phyloP scores from a whole-genome alignment of 2,113 vertebrate species.

The Sinocyclocheilus maitianheensis region DNA sequence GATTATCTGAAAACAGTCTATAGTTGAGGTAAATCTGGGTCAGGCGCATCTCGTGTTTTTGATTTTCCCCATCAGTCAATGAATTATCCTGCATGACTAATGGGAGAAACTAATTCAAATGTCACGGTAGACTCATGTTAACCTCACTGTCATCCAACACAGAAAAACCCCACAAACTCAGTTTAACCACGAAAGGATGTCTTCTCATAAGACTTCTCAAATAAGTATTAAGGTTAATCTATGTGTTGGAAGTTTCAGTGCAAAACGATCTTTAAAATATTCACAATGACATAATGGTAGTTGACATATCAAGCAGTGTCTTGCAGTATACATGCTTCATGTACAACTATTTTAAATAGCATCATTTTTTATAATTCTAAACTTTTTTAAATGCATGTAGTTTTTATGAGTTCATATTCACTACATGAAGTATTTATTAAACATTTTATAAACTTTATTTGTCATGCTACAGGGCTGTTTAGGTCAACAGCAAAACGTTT shows the following conservation, averaged over 20 bases:
- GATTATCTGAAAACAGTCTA: background rate
- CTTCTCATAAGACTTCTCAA: background rate
- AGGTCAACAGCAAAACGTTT: background rate
- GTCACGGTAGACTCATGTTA: background rate
- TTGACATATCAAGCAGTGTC: background rate
- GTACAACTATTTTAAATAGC: background rate
- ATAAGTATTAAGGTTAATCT: too few relatives aligned
- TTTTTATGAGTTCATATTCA: background rate
- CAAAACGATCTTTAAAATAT: background rate
- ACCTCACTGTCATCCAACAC: background rate
- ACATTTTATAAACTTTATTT: background rate
- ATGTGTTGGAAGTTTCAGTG: background rate
- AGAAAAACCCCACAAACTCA: background rate
- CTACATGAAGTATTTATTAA: background rate
- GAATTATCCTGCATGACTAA: constrained; percentile 54
- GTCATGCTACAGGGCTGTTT: background rate
- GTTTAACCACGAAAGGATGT: background rate
- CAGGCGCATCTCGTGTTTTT: constrained; percentile 70
- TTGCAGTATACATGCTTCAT: background rate
- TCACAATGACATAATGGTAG: background rate
- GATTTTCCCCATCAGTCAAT: constrained; percentile 64
- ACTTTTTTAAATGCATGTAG: background rate
- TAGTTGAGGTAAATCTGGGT: constrained; percentile 49
- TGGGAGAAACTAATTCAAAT: constrained; percentile 34
- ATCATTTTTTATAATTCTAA: background rate